Evolutionary conservation across 92 coral and sea anemone species (phyloP), one percentile per base, ranked within the genome.

Genomic region (Paramuricea clavata): DNA sequence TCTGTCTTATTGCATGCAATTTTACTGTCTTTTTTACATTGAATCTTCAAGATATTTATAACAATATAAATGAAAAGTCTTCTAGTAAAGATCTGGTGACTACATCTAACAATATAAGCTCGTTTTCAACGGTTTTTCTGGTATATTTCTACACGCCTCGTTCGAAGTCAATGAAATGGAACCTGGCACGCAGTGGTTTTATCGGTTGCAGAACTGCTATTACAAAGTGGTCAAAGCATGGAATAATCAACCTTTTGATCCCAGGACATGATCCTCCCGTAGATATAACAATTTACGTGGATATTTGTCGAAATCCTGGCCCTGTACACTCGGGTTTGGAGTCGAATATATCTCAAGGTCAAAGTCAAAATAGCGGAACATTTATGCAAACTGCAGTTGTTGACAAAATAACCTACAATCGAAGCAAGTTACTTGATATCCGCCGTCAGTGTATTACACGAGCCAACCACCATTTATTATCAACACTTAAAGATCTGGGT

Each of bases 221-320:
- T 57, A 25, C 65, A 57, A 57, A 57, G 65, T 57, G n/a, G 65
- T 57, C 65, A 5, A 57, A 57, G 65, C 65, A 57, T 57, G 65
- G 65, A 57, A 57, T 57, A 57, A 57, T 57, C 65, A 57, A 57
- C 65, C 65, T 57, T 57, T 25, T 57, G 65, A 57, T 57, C 12
- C 65, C 65, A 57, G 65, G 65, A 57, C 65, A 57, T 57, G 65
- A 57, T 16, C 65, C 65, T 57, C 65, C 65, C 12, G 65, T 57
- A 3, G 65, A 57, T 13, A 57, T 57, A 57, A 57, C 65, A 10
- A 39, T 39, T 39, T 39, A 39, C 44, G 10, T 39, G 44, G 44
- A 39, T 39, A 39, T 39, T 39, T 39, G 44, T 39, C 10, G 10
- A 39, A 39, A 39, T 4, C 44, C 44, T 39, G 44, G 44, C 5